Base-by-base conservation (phyloP, 1,140 invertebrate species). In the Ceratosolen fusciceps region DNA sequence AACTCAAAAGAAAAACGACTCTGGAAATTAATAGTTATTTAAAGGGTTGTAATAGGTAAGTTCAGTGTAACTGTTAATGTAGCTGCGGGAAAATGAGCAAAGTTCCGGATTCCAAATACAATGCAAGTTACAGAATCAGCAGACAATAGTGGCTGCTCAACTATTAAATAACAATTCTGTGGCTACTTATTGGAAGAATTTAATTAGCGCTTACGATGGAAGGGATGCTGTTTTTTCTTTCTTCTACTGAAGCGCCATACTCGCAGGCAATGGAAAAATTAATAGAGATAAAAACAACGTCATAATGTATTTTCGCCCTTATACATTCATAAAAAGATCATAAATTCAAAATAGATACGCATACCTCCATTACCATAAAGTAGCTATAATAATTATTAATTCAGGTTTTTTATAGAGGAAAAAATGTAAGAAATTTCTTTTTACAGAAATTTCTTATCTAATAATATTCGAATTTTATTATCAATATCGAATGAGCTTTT, bases 141-240 rank as follows among this genome's bases (percentile, higher is more conserved):
- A 43, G 54, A 62, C 24, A 49, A 4, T 37, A 31, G 21, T 58
- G 47, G 39, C 56, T 62, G 58, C 29, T 49, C 24, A 34, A 21
- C 47, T 47, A 68, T 76, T 76, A 76, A 76, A 76, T 54, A 68
- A 68, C 62, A 56, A 14, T 76, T 54, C 49, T 68, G 47, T 39
- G 60, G 29, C 24, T 68, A 75, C 74, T 65, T 65, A 75, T 75
- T 52, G 29, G 58, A 14, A 31, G 29, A 58, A 37, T 58, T n/a
- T 16, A 58, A 19, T 65, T 49, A 14, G 26, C 10, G 16, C 24
- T 19, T 21, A 2, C 70, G 37, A 47, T 24, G 5, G 7, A 31
- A 70, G 39, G 67, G 2, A n/a, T 8, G 14, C 19, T 12, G n/a
- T 43, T 24, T 49, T 49, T 49, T 4, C 39, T 43, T 39, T 43